Evolutionary conservation across 2,888 invertebrate genomes (phyloP).

Genomic region (Scaptomyza flava): DNA sequence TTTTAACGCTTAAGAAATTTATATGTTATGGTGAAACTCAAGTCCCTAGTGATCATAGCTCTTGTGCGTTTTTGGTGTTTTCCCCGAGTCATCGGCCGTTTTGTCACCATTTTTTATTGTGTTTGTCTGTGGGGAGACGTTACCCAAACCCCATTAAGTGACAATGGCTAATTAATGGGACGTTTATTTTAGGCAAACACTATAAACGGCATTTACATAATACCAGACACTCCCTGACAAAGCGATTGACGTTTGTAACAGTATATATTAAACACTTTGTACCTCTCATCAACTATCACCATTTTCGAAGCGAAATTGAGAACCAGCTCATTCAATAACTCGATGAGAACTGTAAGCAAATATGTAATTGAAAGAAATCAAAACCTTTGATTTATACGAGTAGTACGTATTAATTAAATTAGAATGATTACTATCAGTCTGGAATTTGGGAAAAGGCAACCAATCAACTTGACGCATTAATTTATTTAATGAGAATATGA

Average conservation of each 20-base stretch:
- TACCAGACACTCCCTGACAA: constrained; percentile 24
- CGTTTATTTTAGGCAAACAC: constrained; percentile 58
- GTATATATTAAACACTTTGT: constrained; percentile 4
- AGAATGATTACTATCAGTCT: constrained; percentile 34
- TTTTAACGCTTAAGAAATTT: too few species aligned
- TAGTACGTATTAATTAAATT: constrained; percentile 52
- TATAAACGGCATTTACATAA: constrained; percentile 51
- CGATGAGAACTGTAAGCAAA: constrained; percentile 21
- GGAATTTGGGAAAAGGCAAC: constrained; percentile 9
- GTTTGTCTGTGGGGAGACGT: constrained; percentile 43
- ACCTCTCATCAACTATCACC: constrained; percentile 35
- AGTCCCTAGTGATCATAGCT: neutral
- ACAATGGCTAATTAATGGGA: constrained; percentile 55
- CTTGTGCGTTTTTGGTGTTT: neutral
- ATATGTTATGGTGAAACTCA: neutral
- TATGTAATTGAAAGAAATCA: neutral
- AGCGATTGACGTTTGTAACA: neutral
- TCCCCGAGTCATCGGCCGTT: constrained; percentile 17
- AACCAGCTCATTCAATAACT: constrained; percentile 11
- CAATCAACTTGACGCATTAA: constrained; percentile 17
- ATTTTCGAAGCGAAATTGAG: constrained; percentile 22
- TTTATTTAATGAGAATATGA: constrained; percentile 52
- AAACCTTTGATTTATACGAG: neutral
- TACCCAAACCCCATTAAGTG: constrained; percentile 46
- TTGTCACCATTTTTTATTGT: constrained; percentile 17